Evolutionary conservation across 1,140 invertebrate species (phyloP), one percentile per base, ranked within the genome.

Genomic region (Helicoverpa armigera): DNA sequence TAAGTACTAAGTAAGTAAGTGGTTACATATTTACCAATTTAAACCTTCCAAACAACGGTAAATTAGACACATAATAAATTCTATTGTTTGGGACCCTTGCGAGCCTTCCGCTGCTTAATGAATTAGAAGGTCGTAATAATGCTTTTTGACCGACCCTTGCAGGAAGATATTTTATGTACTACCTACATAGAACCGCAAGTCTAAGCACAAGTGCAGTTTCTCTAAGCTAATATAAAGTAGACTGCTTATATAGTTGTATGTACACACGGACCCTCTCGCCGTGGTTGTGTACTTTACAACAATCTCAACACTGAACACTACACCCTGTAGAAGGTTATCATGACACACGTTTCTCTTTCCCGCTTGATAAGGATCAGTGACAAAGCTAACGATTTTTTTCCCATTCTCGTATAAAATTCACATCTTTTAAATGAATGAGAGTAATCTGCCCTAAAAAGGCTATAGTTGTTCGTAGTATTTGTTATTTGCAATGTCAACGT

Each of bases 171-270:
- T 69, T 69, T 16, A 43, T 69, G 12, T 50, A 35, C 11, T 50
- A 67, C 35, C 63, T 43, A 16, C 65, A 16, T 13, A 16, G 35
- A 43, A 43, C 65, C 65, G 10, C 65, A 69, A 67, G 23, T 23
- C 63, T 67, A 48, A 48, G 63, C 3, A 67, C 63, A n/a, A 50
- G 65, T 69, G 65, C 65, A 69, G 11, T 69, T 18, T 50, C 65
- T 23, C 65, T 69, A 23, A 69, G 65, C 65, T 69, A 69, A 69
- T 69, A 69, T 69, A 43, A 50, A 69, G 65, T 69, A 51, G n/a
- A 18, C 43, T 67, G 16, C 23, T 48, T n/a, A 29, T 35, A 43
- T n/a, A 67, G n/a, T 23, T n/a, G 14, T 14, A 12, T 18, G 7
- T 63, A 35, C 29, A 63, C 11, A 63, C 13, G 29, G 29, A 63